These are phyloP conservation scores for Gonioctena quinquepunctata DNA, from an alignment of 1,140 invertebrate species.

Conservation along the genomic window DNA sequence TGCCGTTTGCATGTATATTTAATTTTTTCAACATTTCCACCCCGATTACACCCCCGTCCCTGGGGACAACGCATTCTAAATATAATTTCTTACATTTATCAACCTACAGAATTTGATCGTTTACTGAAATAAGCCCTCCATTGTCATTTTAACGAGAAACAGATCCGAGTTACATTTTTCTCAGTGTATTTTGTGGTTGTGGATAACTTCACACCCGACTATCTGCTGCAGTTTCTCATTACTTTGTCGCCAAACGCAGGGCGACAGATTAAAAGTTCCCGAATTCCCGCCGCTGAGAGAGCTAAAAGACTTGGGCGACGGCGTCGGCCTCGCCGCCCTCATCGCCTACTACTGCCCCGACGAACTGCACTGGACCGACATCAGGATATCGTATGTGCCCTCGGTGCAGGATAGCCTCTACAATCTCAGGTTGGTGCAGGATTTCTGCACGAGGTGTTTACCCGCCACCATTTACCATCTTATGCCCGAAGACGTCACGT, in stretches of 20 bases:
- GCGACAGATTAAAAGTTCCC: conserved; percentile 56
- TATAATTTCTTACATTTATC: too few relatives aligned
- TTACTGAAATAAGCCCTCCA: too few relatives aligned
- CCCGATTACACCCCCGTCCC: too few relatives aligned
- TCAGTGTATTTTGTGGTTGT: too few relatives aligned
- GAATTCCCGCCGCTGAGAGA: conserved; percentile 60
- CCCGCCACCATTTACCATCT: conserved; percentile 93
- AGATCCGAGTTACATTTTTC: too few relatives aligned
- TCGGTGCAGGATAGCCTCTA: conserved; percentile 87
- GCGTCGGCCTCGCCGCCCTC: conserved; percentile 85
- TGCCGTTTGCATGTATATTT: too few relatives aligned
- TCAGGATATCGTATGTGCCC: conserved; percentile 54
- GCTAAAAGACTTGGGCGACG: conserved; percentile 85
- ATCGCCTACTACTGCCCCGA: conserved; percentile 94
- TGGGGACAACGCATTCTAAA: too few relatives aligned
- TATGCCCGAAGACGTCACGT: conserved; percentile 93
- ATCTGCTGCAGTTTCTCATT: not conserved
- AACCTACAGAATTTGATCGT: too few relatives aligned
- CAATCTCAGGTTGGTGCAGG: conserved; percentile 87
- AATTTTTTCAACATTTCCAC: too few relatives aligned
- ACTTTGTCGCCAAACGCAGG: conserved; percentile 27
- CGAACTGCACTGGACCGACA: conserved; percentile 72
- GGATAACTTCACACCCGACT: not conserved
- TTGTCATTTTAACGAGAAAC: too few relatives aligned
- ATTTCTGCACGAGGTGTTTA: conserved; percentile 83